These are phyloP conservation scores for Manis javanica DNA, from an alignment of 2,797 vertebrate species.

Conservation along the genomic window DNA sequence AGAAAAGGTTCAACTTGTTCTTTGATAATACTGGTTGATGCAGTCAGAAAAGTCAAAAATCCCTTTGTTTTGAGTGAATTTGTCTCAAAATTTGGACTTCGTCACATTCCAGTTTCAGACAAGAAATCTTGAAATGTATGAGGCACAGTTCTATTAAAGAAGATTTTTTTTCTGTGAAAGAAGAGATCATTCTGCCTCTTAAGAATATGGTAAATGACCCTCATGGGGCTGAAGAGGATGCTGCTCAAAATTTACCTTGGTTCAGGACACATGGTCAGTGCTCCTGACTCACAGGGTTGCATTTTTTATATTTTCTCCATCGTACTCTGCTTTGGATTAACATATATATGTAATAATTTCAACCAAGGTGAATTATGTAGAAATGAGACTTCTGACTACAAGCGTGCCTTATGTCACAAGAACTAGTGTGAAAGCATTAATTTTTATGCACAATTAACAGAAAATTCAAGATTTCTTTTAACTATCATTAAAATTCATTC, in stretches of 20 bases:
- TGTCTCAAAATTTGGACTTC: neutral
- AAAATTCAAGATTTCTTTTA: neutral
- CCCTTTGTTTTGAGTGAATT: neutral
- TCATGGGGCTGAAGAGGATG: neutral
- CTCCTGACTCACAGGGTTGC: neutral
- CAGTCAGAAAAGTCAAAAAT: neutral
- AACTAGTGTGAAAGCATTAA: neutral
- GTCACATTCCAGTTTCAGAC: neutral
- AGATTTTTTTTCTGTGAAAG: neutral
- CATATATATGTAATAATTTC: neutral
- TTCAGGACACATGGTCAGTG: neutral
- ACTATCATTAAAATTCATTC: constrained; percentile 1
- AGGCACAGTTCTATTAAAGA: neutral
- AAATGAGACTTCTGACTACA: neutral
- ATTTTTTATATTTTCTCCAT: neutral
- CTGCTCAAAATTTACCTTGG: neutral
- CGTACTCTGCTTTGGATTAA: neutral
- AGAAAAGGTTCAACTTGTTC: neutral
- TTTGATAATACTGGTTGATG: neutral
- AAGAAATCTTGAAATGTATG: neutral
- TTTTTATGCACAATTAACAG: neutral
- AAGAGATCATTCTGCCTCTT: neutral
- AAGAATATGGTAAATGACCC: neutral
- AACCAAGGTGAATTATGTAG: neutral
- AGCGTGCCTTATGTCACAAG: neutral